Evolutionary conservation across 2,113 vertebrate species (phyloP).

Genomic region (Uria aalge): DNA sequence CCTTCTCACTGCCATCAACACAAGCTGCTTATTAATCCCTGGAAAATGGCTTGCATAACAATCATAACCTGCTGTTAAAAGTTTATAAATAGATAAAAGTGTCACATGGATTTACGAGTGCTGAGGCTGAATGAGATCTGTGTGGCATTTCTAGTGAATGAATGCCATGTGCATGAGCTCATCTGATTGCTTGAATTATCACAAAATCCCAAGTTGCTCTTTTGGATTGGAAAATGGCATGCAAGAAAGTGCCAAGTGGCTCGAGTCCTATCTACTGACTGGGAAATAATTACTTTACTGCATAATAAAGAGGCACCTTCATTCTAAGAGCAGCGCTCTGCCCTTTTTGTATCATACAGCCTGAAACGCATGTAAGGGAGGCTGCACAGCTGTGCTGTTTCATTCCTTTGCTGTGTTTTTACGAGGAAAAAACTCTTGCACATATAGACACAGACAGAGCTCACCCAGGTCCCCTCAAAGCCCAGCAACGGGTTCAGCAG

Average conservation of each 20-base stretch:
- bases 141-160: not conserved
- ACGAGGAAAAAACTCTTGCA: not conserved
- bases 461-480: not conserved
- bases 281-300: constrained; percentile 47
- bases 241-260: constrained; percentile 44
- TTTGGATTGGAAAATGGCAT: constrained; percentile 34
- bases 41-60: constrained; percentile 56
- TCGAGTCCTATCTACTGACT: constrained; percentile 44
- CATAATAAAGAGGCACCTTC: constrained; percentile 30
- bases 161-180: constrained; percentile 57
- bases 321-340: not conserved
- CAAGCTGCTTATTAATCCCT: constrained; percentile 45
- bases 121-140: constrained; percentile 35
- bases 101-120: constrained; percentile 47
- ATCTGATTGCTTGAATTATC: constrained; percentile 56
- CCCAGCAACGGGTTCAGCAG: not conserved
- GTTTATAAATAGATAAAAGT: constrained; percentile 67
- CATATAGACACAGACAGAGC: rapidly evolving
- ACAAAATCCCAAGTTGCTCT: constrained; percentile 56
- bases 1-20: constrained; percentile 6
- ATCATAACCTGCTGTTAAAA: constrained; percentile 56
- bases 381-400: not conserved
- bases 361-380: not conserved
- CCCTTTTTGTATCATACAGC: not conserved
- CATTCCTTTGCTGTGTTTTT: not conserved